Percentiles rank a stretch among this genome's conserved stretches.
Conservation (phyloP, 2,113 vertebrate genomes). For the Paramisgurnus dabryanus region DNA sequence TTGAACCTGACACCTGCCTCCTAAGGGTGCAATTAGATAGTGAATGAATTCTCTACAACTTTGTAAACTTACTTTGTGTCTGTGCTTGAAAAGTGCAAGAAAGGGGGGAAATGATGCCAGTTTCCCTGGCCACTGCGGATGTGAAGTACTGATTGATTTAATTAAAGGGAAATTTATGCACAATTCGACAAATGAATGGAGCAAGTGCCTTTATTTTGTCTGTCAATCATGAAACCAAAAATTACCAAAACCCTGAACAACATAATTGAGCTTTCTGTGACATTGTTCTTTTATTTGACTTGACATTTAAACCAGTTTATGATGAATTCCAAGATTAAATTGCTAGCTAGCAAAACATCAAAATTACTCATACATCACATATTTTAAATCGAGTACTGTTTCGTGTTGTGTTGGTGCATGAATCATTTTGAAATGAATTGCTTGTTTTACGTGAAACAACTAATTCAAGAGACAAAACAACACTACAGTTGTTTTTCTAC, state of each 20-base stretch:
- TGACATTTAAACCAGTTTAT: background rate
- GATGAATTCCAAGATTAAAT: background rate
- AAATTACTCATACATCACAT: background rate
- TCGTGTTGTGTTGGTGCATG: conserved; percentile 1
- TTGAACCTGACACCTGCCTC: conserved; percentile 78
- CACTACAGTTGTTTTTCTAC: background rate
- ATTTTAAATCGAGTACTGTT: conserved; percentile 2
- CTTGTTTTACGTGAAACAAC: conserved; percentile 10
- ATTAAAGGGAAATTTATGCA: conserved; percentile 44
- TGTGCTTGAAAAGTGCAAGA: conserved; percentile 57
- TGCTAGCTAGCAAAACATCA: background rate
- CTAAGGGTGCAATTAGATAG: conserved; percentile 84
- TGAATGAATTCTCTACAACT: conserved; percentile 76
- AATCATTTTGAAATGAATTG: conserved; percentile 10
- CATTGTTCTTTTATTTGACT: background rate
- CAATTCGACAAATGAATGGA: background rate
- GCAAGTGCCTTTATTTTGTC: conserved; percentile 4
- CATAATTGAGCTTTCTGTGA: too few relatives aligned
- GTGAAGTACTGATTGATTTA: conserved; percentile 58
- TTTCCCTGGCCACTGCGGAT: background rate
- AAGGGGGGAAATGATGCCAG: conserved; percentile 37
- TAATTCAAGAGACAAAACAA: conserved; percentile 12
- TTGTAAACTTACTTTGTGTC: conserved; percentile 64
- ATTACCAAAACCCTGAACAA: too few relatives aligned
- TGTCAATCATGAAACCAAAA: too few relatives aligned